Conservation (phyloP, 1,140 invertebrate genomes). For the Trichogramma pretiosum region DNA sequence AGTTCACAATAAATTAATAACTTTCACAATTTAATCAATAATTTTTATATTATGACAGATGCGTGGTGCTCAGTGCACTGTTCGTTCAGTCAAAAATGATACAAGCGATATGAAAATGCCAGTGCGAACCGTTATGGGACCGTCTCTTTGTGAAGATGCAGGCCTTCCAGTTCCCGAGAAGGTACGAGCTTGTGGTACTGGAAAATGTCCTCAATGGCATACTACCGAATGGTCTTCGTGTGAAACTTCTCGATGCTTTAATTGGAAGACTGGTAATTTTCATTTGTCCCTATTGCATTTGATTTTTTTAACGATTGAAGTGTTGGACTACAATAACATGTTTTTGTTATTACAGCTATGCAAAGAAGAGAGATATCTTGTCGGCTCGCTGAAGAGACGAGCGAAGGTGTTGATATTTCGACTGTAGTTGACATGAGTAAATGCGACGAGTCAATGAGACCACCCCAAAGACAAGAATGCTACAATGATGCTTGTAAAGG, state of each 20-base stretch:
- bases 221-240: constrained; percentile 63
- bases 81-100: constrained; percentile 32
- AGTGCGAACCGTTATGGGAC: constrained; percentile 49
- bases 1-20: not conserved
- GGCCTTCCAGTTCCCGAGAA: constrained; percentile 56
- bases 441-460: constrained; percentile 61
- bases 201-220: constrained; percentile 65
- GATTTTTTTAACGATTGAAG: not conserved
- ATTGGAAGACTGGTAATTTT: constrained; percentile 58
- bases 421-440: constrained; percentile 48
- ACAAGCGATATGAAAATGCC: constrained; percentile 25
- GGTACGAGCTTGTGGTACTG: constrained; percentile 58
- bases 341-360: constrained; percentile 55
- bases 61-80: constrained; percentile 63
- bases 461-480: constrained; percentile 65
- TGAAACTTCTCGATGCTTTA: constrained; percentile 62
- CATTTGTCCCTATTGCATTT: constrained; percentile 16
- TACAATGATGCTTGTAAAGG: constrained; percentile 71
- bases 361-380: constrained; percentile 67
- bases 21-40: constrained; percentile 3
- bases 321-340: not conserved
- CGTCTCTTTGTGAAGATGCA: constrained; percentile 61
- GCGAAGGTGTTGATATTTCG: constrained; percentile 49
- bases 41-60: constrained; percentile 44
- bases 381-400: constrained; percentile 34